Evolutionary conservation across 2,113 vertebrate species (phyloP).

Genomic region (Gavia stellata): DNA sequence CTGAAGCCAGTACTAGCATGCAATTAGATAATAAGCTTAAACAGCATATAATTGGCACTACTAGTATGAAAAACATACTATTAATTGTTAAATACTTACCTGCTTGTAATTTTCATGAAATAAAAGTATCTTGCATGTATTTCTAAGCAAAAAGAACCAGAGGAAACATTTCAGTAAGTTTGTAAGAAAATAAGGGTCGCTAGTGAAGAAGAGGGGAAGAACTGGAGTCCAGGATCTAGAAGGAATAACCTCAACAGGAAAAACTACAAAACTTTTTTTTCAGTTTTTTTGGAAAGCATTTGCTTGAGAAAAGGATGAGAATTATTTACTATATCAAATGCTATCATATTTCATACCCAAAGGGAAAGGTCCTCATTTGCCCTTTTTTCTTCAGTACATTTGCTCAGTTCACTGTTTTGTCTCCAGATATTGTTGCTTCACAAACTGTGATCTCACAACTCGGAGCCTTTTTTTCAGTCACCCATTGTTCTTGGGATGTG

Average conservation of each 20-base stretch:
- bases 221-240: not conserved
- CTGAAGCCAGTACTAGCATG: slow-evolving; percentile 79
- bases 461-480: not conserved
- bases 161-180: not conserved
- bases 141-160: slow-evolving; percentile 6
- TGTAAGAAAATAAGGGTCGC: not conserved
- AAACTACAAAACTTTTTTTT: not conserved
- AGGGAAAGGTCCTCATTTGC: not conserved
- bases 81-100: slow-evolving; percentile 71
- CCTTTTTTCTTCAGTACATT: not conserved
- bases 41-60: slow-evolving; percentile 84
- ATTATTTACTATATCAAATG: not conserved
- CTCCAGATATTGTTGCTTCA: not conserved
- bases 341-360: not conserved
- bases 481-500: not conserved
- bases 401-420: not conserved
- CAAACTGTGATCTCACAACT: not conserved
- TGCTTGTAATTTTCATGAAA: slow-evolving; percentile 60
- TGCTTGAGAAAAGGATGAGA: not conserved
- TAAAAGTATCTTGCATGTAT: not conserved
- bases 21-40: slow-evolving; percentile 95
- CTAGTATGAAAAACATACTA: slow-evolving; percentile 58
- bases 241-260: not conserved
- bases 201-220: not conserved
- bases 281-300: not conserved